phyloP scores from a whole-genome alignment of 2,888 invertebrate species.

The Keiferia lycopersicella region DNA sequence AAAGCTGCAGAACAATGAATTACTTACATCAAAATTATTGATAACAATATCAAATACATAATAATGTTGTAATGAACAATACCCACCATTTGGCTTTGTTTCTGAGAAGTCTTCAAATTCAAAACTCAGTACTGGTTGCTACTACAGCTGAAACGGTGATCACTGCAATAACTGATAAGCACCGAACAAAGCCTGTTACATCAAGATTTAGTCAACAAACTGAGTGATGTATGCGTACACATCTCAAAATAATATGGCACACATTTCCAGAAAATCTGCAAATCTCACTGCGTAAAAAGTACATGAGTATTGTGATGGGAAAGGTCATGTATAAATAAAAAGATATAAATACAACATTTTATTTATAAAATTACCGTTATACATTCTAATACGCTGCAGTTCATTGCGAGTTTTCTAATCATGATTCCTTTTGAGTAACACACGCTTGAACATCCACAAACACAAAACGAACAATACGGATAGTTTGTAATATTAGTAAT shows the following conservation, averaged over 20 bases:
- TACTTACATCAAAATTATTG: conserved; percentile 17
- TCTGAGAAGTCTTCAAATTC: conserved; percentile 35
- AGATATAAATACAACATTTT: conserved; percentile 32
- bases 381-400: conserved; percentile 25
- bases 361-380: conserved; percentile 36
- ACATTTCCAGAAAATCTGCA: conserved; percentile 2
- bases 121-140: conserved; percentile 33
- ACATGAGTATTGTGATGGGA: conserved; percentile 8
- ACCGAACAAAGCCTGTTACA: conserved; percentile 44
- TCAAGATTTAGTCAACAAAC: conserved; percentile 41
- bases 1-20: conserved; percentile 41
- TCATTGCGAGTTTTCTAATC: conserved; percentile 3
- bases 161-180: conserved; percentile 43
- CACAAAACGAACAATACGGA: background rate
- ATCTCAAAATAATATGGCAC: conserved; percentile 4
- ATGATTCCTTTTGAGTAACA: conserved; percentile 10
- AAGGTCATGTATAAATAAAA: conserved; percentile 34
- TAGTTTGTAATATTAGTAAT: background rate
- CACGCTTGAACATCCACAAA: background rate
- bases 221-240: background rate
- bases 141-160: conserved; percentile 41
- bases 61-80: conserved; percentile 23
- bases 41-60: background rate
- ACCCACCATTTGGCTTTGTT: conserved; percentile 42
- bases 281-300: background rate